Percentiles rank a stretch among this genome's conserved stretches.
Evolutionary conservation across 2,797 vertebrate genomes (phyloP).

Genomic region (Trematomus bernacchii): DNA sequence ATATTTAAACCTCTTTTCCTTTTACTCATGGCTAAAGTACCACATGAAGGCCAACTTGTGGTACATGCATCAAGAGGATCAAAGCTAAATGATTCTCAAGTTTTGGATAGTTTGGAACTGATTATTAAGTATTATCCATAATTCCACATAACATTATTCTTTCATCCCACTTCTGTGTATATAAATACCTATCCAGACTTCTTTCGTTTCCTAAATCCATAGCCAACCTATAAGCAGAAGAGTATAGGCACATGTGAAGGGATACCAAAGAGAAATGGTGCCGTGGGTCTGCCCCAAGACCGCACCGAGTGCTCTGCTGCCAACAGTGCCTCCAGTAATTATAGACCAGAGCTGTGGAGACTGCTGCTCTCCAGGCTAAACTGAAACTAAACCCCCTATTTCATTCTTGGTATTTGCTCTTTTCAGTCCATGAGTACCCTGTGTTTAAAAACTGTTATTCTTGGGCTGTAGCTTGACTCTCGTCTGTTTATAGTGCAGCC

Average conservation of each 20-base stretch:
- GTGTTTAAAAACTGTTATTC: conserved; percentile 83
- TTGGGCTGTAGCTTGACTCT: conserved; percentile 68
- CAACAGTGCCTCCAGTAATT: conserved; percentile 83
- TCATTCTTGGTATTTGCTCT: conserved; percentile 78
- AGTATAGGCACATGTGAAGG: conserved; percentile 62
- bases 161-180: conserved; percentile 5
- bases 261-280: conserved; percentile 74
- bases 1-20: conserved; percentile 20
- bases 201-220: conserved; percentile 27
- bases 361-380: conserved; percentile 75
- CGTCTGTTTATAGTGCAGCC: conserved; percentile 67
- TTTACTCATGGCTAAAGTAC: not conserved
- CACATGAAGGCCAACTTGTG: conserved; percentile 7
- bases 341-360: conserved; percentile 78
- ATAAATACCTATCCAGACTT: conserved; percentile 35
- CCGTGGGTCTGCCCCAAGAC: conserved; percentile 75
- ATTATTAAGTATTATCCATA: conserved; percentile 6
- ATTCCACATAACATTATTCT: conserved; percentile 11
- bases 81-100: not conserved
- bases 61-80: conserved; percentile 8
- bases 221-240: conserved; percentile 47
- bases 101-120: not conserved
- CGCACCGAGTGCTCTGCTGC: conserved; percentile 70
- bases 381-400: conserved; percentile 82
- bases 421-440: conserved; percentile 69